These are phyloP conservation scores for Adelosebastes latens DNA, from an alignment of 2,797 vertebrate genomes.

Conservation along the genomic window DNA sequence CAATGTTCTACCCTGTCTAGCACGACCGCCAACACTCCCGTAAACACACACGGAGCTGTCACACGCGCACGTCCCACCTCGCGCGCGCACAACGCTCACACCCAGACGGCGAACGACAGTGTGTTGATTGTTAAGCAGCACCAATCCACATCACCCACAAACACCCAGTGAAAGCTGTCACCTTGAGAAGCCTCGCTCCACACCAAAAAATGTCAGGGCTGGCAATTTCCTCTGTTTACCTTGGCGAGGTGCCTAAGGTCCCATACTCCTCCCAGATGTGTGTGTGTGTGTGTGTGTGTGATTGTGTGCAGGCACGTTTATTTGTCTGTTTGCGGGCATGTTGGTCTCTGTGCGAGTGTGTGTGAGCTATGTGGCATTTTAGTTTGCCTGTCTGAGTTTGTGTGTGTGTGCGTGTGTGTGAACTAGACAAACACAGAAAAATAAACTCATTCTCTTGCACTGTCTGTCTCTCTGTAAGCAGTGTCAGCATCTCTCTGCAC, in stretches of 20 bases:
- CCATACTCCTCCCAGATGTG: constrained; percentile 60
- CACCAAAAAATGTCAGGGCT: constrained; percentile 59
- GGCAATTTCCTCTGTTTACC: constrained; percentile 67
- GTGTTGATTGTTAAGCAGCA: constrained; percentile 51
- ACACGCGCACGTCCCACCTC: neutral
- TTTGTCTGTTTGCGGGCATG: constrained; percentile 56
- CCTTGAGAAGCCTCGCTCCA: constrained; percentile 57
- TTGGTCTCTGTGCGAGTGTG: constrained; percentile 3
- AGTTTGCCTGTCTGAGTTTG: neutral
- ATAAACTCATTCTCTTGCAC: constrained; percentile 41
- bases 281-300: neutral
- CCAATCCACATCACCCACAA: constrained; percentile 29
- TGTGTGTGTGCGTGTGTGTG: neutral
- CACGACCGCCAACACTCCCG: neutral
- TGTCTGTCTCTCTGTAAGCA: constrained; percentile 40
- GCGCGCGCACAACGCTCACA: neutral
- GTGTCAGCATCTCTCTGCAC: constrained; percentile 62
- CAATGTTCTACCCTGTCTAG: neutral
- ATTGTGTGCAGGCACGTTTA: constrained; percentile 31
- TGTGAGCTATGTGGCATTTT: constrained; percentile 24
- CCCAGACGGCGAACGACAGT: constrained; percentile 31
- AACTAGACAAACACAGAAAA: neutral
- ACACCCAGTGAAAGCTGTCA: constrained; percentile 66
- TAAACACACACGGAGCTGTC: neutral
- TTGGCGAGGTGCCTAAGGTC: constrained; percentile 59